phyloP scores from a whole-genome alignment of 2,888 invertebrate species.

The Amphipyra tragopoginis region DNA sequence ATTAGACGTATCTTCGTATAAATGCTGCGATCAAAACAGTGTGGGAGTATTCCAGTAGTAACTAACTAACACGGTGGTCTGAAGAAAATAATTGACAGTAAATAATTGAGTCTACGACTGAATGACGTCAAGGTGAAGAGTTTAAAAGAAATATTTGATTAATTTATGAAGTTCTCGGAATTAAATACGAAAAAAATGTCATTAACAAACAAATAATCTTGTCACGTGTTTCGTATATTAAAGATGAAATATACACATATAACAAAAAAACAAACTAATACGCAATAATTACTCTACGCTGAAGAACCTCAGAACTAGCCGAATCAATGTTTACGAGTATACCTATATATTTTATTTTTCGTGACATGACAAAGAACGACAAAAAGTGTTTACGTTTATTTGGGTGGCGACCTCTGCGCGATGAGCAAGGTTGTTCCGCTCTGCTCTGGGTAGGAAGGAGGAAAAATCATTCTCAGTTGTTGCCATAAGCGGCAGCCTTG shows the following conservation, averaged over 20 bases:
- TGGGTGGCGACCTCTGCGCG: constrained; percentile 76
- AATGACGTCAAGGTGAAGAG: constrained; percentile 53
- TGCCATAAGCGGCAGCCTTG: constrained; percentile 77
- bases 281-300: constrained; percentile 28
- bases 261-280: constrained; percentile 46
- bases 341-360: constrained; percentile 52
- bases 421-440: constrained; percentile 84
- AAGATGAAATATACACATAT: constrained; percentile 30
- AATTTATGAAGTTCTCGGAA: constrained; percentile 47
- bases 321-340: constrained; percentile 45
- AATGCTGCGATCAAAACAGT: constrained; percentile 53
- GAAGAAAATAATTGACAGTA: constrained; percentile 54
- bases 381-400: constrained; percentile 74
- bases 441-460: constrained; percentile 79
- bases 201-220: constrained; percentile 46
- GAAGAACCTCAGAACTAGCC: constrained; percentile 17
- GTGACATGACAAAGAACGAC: constrained; percentile 60
- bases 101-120: constrained; percentile 53
- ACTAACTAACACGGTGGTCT: constrained; percentile 52
- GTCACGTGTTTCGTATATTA: constrained; percentile 20
- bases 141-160: constrained; percentile 49
- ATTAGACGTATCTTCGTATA: constrained; percentile 58
- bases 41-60: constrained; percentile 55
- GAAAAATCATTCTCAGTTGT: constrained; percentile 78
- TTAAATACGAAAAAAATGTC: constrained; percentile 45